These are phyloP conservation scores for Coremacera marginata DNA, from an alignment of 2,888 invertebrate species.

Conservation along the genomic window DNA sequence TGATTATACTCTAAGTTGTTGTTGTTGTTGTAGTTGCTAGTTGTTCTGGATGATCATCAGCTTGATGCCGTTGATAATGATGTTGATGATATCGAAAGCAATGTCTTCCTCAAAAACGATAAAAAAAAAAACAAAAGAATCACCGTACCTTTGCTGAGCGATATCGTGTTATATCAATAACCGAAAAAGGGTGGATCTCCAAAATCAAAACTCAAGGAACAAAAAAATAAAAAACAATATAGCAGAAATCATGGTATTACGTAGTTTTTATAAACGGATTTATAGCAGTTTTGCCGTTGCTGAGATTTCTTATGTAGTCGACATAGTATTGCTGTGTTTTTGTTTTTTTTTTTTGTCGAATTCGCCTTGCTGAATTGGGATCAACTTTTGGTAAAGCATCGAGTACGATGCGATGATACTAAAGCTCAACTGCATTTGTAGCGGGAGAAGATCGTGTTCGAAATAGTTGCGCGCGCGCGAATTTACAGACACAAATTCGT, in stretches of 20 bases:
- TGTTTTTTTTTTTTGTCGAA: constrained; percentile 11
- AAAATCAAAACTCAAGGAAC: constrained; percentile 45
- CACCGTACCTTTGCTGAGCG: constrained; percentile 1
- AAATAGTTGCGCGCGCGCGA: constrained; percentile 37
- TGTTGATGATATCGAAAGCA: constrained; percentile 53
- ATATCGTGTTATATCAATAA: constrained; percentile 69
- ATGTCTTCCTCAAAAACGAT: constrained; percentile 43
- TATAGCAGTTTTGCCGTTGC: constrained; percentile 47
- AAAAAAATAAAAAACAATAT: constrained; percentile 35
- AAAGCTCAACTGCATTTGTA: neutral
- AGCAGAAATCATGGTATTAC: constrained; percentile 27
- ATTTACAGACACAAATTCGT: constrained; percentile 40
- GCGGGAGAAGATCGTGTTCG: constrained; percentile 28
- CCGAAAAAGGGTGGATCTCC: constrained; percentile 67
- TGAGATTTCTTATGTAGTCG: constrained; percentile 38
- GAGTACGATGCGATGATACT: neutral
- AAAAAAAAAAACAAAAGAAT: constrained; percentile 5
- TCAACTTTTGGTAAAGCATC: neutral
- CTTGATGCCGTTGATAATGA: constrained; percentile 25
- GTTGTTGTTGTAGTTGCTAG: neutral
- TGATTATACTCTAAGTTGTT: constrained; percentile 18
- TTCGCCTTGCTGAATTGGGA: constrained; percentile 6
- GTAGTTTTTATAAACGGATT: constrained; percentile 45
- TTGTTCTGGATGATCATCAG: constrained; percentile 24
- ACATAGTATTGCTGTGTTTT: constrained; percentile 27